Percentiles rank a stretch among this genome's conserved stretches.
These are phyloP conservation scores for Notospermus geniculatus DNA, from an alignment of 1,140 invertebrate species.

Conservation along the genomic window DNA sequence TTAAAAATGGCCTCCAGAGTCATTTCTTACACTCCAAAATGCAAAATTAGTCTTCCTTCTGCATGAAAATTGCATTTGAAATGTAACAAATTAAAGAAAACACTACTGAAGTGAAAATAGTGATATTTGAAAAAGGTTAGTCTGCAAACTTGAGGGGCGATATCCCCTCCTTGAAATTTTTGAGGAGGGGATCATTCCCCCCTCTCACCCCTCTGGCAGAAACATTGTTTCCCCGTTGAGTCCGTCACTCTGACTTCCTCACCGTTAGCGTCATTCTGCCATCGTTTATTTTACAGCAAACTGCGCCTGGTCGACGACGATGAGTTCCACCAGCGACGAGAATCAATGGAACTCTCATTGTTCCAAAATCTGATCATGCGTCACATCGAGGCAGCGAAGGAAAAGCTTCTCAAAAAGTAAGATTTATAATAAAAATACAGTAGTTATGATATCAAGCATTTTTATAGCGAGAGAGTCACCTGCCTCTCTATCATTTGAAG, in stretches of 20 bases:
- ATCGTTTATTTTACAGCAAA: constrained; percentile 49
- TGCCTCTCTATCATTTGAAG: too few relatives aligned
- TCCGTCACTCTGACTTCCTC: not conserved
- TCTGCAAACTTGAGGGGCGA: too few relatives aligned
- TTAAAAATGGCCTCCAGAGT: too few relatives aligned
- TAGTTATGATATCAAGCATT: constrained; percentile 6
- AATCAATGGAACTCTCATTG: constrained; percentile 60
- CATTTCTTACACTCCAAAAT: too few relatives aligned
- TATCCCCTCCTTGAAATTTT: too few relatives aligned
- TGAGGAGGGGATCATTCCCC: too few relatives aligned
- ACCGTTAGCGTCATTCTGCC: constrained; percentile 8
- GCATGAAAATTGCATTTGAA: too few relatives aligned
- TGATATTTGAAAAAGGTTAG: too few relatives aligned
- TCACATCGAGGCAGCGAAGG: constrained; percentile 60
- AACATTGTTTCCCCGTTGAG: not conserved
- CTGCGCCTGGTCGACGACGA: constrained; percentile 61
- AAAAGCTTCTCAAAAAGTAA: constrained; percentile 59
- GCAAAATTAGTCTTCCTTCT: too few relatives aligned
- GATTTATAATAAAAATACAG: too few relatives aligned
- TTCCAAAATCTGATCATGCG: constrained; percentile 60
- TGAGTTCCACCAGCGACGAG: constrained; percentile 54
- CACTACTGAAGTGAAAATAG: too few relatives aligned
- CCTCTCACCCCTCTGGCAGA: not conserved
- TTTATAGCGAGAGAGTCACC: not conserved
- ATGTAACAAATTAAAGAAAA: too few relatives aligned